phyloP scores from a whole-genome alignment of 2,113 vertebrate species.

The Campylomormyrus numenius region DNA sequence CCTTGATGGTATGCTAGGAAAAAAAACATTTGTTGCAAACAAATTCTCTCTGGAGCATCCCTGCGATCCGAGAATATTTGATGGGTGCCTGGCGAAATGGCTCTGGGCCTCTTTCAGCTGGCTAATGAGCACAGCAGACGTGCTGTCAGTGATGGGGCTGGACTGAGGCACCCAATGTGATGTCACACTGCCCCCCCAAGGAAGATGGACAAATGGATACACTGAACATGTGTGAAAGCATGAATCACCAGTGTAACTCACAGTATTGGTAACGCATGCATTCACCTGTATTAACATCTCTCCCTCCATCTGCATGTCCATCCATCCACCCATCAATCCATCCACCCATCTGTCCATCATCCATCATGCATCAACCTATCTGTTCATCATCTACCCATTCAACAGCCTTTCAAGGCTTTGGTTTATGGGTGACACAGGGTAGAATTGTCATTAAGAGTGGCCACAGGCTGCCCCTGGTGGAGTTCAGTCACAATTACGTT shows the following conservation, averaged over 20 bases:
- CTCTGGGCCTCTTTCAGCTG: conserved; percentile 24
- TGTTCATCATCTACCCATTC: not conserved
- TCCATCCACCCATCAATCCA: not conserved
- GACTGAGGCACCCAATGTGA: conserved; percentile 20
- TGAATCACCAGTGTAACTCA: not conserved
- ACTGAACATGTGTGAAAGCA: not conserved
- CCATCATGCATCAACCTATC: not conserved
- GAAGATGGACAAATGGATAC: not conserved
- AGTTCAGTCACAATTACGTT: not conserved
- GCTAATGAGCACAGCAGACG: conserved; percentile 32
- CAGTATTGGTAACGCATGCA: not conserved
- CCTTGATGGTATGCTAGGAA: not conserved
- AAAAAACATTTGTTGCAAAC: not conserved
- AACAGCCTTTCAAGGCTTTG: not conserved
- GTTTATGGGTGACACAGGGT: not conserved
- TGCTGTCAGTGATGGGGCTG: conserved; percentile 32
- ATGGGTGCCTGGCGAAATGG: not conserved
- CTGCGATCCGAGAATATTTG: not conserved
- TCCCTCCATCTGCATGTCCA: not conserved
- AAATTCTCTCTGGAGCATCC: not conserved
- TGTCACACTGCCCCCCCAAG: conserved; percentile 12
- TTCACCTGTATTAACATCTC: not conserved
- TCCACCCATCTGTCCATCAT: not conserved
- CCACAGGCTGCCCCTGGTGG: not conserved
- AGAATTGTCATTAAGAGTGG: not conserved